phyloP scores from a whole-genome alignment of 1,140 invertebrate species.

The Saxidomus purpurata region DNA sequence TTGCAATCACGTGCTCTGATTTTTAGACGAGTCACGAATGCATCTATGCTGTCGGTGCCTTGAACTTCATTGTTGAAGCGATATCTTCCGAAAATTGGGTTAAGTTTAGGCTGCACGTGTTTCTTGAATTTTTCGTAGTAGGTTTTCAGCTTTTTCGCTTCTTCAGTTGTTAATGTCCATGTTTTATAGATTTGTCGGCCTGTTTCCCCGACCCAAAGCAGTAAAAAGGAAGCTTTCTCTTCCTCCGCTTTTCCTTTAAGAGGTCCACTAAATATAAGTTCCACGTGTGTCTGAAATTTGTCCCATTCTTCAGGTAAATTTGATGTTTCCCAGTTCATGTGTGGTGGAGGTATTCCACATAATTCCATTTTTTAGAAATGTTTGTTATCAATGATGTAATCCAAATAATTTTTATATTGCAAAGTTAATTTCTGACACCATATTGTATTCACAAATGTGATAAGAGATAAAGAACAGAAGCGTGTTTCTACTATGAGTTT shows the following conservation, averaged over 20 bases:
- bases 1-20: background rate
- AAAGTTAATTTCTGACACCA: constrained; percentile 54
- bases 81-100: background rate
- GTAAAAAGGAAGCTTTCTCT: constrained; percentile 36
- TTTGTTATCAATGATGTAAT: background rate
- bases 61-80: constrained; percentile 9
- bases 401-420: background rate
- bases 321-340: constrained; percentile 59
- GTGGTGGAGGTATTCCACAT: constrained; percentile 27
- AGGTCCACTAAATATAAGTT: constrained; percentile 65
- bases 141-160: background rate
- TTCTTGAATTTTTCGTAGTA: background rate
- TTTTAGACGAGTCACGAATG: background rate
- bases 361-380: background rate
- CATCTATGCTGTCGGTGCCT: background rate
- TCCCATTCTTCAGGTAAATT: constrained; percentile 65
- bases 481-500: no score
- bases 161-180: constrained; percentile 5
- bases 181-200: constrained; percentile 57
- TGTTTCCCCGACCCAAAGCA: constrained; percentile 64
- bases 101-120: background rate
- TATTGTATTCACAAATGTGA: no score
- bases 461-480: no score
- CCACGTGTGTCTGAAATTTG: constrained; percentile 60
- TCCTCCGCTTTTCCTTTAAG: constrained; percentile 60